A percentile compares a stretch with the other conserved stretches of the same genome.
Conservation (phyloP, 1,140 invertebrate species). For the Drosophila setifemur region DNA sequence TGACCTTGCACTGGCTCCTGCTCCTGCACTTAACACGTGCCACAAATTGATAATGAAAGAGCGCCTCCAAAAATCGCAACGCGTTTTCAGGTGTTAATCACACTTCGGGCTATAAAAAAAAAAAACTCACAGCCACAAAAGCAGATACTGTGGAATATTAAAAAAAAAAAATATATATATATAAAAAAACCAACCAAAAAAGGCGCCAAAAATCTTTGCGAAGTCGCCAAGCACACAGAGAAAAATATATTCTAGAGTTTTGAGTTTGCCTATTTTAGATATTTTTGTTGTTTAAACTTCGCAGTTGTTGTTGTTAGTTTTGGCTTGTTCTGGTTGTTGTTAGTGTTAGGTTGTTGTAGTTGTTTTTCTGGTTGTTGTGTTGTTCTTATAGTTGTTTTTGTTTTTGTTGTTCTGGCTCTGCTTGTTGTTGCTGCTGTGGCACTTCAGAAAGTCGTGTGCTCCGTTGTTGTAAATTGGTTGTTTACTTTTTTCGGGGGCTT, state of each 20-base stretch:
- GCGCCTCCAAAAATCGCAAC: background rate
- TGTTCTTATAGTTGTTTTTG: no score
- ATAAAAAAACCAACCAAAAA: slow-evolving; percentile 22
- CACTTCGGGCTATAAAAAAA: slow-evolving; percentile 10
- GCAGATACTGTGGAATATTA: no score
- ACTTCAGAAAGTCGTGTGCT: slow-evolving; percentile 54
- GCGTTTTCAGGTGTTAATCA: slow-evolving; percentile 72
- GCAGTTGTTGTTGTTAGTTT: background rate
- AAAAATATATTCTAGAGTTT: slow-evolving; percentile 45
- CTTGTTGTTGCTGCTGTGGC: slow-evolving; percentile 9
- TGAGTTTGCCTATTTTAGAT: slow-evolving; percentile 7
- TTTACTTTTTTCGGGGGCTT: slow-evolving; percentile 34
- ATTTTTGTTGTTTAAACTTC: slow-evolving; percentile 1
- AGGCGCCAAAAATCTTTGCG: slow-evolving; percentile 60
- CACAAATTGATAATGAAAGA: slow-evolving; percentile 60
- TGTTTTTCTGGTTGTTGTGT: background rate
- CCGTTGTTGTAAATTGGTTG: slow-evolving; percentile 28
- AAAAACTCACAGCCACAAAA: background rate
- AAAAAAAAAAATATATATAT: no score
- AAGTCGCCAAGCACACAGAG: slow-evolving; percentile 28
- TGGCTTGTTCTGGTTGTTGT: slow-evolving; percentile 28
- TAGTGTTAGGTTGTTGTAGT: background rate
- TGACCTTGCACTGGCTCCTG: slow-evolving; percentile 39
- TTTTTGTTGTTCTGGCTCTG: background rate
- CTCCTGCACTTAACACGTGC: slow-evolving; percentile 61